Conservation (phyloP, 2,113 vertebrate species). For the Empidonax traillii region DNA sequence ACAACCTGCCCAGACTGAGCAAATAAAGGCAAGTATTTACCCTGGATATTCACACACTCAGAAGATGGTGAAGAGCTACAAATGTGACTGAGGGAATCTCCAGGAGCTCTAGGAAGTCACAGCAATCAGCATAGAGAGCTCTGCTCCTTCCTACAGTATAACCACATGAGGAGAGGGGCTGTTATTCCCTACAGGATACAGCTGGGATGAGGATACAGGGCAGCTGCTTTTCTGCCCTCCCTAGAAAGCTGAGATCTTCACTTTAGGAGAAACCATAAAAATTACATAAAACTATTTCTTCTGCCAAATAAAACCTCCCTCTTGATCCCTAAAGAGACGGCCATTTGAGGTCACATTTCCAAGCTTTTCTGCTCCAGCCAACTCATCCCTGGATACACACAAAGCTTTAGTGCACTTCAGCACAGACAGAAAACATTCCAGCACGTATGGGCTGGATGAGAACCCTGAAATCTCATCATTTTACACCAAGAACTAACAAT, state of each 20-base stretch:
- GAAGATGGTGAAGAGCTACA: background rate
- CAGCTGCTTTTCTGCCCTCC: background rate
- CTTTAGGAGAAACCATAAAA: background rate
- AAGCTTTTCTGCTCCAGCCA: background rate
- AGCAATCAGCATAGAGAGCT: background rate
- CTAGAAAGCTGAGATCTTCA: background rate
- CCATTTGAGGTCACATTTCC: background rate
- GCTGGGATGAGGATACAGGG: background rate
- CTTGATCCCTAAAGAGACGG: background rate
- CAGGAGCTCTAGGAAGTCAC: background rate
- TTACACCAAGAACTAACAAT: background rate
- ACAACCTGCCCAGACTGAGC: background rate
- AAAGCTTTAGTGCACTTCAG: background rate
- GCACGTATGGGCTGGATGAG: accelerated
- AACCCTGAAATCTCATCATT: background rate
- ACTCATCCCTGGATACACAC: background rate
- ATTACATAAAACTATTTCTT: background rate
- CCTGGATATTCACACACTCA: background rate
- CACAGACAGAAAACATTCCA: background rate
- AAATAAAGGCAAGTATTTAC: background rate
- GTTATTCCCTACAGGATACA: background rate
- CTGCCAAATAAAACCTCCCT: background rate
- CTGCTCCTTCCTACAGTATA: background rate
- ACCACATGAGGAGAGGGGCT: background rate
- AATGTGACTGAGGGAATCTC: background rate